These are phyloP conservation scores for Caenorhabditis drosophilae DNA, from an alignment of 2,888 invertebrate species.

Conservation along the genomic window DNA sequence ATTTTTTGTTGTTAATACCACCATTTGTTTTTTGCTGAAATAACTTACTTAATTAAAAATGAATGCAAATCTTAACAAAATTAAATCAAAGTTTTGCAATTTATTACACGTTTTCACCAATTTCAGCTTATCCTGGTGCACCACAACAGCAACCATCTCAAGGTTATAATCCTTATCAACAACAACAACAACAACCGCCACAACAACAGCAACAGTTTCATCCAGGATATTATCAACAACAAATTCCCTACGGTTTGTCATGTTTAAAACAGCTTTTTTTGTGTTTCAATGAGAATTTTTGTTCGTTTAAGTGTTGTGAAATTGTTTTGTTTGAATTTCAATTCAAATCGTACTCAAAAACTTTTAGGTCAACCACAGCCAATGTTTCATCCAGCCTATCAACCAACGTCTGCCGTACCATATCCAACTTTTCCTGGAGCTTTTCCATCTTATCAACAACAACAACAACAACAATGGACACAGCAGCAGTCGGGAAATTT, in stretches of 20 bases:
- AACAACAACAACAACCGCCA: slow-evolving; percentile 20
- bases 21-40: slow-evolving; percentile 7
- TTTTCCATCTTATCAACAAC: slow-evolving; percentile 39
- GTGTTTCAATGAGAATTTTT: too few species aligned
- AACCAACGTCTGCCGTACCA: slow-evolving; percentile 49
- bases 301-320: neutral
- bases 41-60: too few species aligned
- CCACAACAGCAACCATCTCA: slow-evolving; percentile 38
- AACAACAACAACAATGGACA: slow-evolving; percentile 29
- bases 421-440: slow-evolving; percentile 58
- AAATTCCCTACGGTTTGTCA: slow-evolving; percentile 36
- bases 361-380: slow-evolving; percentile 51
- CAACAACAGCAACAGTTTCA: slow-evolving; percentile 26
- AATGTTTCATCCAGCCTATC: slow-evolving; percentile 49
- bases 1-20: slow-evolving; percentile 7
- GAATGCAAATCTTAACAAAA: too few species aligned
- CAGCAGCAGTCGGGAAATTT: slow-evolving; percentile 21
- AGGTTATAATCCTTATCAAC: slow-evolving; percentile 48
- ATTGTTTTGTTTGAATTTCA: neutral
- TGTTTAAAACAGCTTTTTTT: neutral
- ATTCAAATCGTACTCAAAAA: neutral
- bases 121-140: slow-evolving; percentile 41
- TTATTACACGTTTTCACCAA: slow-evolving; percentile 3
- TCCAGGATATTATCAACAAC: slow-evolving; percentile 39
- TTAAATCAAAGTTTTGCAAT: too few species aligned